Evolutionary conservation across 2,888 invertebrate genomes (phyloP), one percentile per base, ranked within the genome.

Genomic region (Augiades crinisus): DNA sequence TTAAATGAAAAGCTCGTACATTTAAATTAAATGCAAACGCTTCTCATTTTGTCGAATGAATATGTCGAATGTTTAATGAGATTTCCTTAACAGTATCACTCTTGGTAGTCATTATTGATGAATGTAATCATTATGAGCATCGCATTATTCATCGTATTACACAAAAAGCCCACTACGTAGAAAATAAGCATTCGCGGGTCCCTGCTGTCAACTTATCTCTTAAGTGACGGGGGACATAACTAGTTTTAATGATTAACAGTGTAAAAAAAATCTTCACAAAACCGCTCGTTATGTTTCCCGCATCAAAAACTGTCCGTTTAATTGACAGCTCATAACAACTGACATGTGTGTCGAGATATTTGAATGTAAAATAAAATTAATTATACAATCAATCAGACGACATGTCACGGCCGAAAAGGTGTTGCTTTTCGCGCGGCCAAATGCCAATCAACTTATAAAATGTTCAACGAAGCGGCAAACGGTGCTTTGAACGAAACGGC

Each of bases 331-430:
- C 75, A 70, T 72, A 51, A 78, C 76, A 72, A 64, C 75, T 72
- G 78, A 77, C 78, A 75, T 69, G 71, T 68, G 72, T 47, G 75
- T 75, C 75, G 72, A 73, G 69, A 70, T 72, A 73, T 78, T 80
- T 79, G 74, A 81, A 81, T 81, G 81, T 78, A 76, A 81, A 83
- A 82, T 74, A 75, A 80, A 87, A 87, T 87, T 87, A 87, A 87
- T 86, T 85, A 86, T 85, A 82, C 85, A 86, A 86, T 87, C 85
- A 86, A 85, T 85, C 84, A 79, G 73, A 72, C 66, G 78, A 78
- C 78, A 75, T 79, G 84, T 81, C 86, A 81, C 62, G 83, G 82
- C 75, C 83, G 75, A 70, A 70, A 75, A 84, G 84, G 85, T 87
- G 87, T 84, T 82, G 78, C 82, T 81, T 84, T 85, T 86, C 81